A percentile compares a stretch with the other conserved stretches of the same genome.
These are phyloP conservation scores for Triplophysa rosa DNA, from an alignment of 2,113 vertebrate genomes.

Conservation along the genomic window DNA sequence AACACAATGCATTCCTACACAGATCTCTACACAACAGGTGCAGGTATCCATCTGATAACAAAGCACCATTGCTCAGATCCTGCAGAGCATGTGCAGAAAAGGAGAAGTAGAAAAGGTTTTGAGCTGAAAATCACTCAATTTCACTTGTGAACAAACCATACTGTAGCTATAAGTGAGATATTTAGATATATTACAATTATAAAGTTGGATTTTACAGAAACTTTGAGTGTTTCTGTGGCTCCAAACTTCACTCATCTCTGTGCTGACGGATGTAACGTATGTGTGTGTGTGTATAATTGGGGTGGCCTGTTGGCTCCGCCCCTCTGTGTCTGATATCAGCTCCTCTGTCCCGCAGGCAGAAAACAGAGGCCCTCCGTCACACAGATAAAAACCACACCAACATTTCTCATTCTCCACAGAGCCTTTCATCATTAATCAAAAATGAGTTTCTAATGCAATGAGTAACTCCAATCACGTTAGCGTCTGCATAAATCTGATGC, in stretches of 20 bases:
- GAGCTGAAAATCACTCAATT: too few species aligned
- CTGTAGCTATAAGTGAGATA: neutral
- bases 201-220: neutral
- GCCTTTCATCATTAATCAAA: constrained; percentile 99
- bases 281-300: constrained; percentile 64
- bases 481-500: constrained; percentile 99
- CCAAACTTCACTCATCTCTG: neutral
- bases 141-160: neutral
- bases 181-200: neutral
- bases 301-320: constrained; percentile 63
- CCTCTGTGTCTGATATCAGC: constrained; percentile 35
- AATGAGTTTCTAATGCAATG: constrained; percentile 99
- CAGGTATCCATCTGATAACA: too few species aligned
- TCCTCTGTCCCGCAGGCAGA: constrained; percentile 56
- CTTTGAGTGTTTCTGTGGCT: neutral
- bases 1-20: too few species aligned
- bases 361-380: constrained; percentile 66
- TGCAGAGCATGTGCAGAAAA: too few species aligned
- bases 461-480: constrained; percentile 99
- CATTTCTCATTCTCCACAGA: constrained; percentile 99
- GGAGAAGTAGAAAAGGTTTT: too few species aligned
- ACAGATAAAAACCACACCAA: constrained; percentile 90
- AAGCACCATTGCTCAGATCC: too few species aligned
- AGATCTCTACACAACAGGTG: too few species aligned
- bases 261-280: neutral